Base-by-base conservation (phyloP, 2,797 vertebrate genomes). In the Halcyon smyrnensis region DNA sequence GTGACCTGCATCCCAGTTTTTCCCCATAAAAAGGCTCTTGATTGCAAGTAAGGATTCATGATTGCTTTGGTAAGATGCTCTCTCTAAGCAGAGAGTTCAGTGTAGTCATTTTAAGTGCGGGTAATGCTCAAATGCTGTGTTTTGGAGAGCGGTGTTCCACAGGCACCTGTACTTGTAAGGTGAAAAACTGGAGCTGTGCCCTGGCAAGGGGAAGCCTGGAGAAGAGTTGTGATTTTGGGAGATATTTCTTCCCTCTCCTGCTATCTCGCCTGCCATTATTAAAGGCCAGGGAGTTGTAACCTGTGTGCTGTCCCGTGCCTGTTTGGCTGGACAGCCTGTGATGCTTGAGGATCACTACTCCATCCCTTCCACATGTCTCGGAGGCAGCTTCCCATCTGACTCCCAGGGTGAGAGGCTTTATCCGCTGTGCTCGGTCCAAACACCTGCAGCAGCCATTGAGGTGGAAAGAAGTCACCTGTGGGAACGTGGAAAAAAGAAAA, bases 301-400 rank as follows among this genome's bases (percentile, higher is more conserved):
- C 60, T n/a, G 19, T 48, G 34, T 0, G 4, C n/a, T 56, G n/a
- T 36, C 46, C 51, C 0, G 0, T 0, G 9, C 41, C 56, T 0
- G 0, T 64, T 75, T 41, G 69, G 20, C 68, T 62, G 6, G n/a
- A 34, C 60, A 76, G 46, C 14, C 41, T 62, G 19, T 37, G 68
- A 68, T 4, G 11, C 64, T 54, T 74, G 28, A 87, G 78, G 50
- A 36, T 43, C 0, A 0, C 37, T 56, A 39, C 28, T 89, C 82
- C 9, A 3, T 23, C 50, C 11, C 50, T 56, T 84, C 79, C 23
- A 17, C 18, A 2, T 0, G 0, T 30, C 37, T 64, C 14, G 36
- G 50, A 84, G 63, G 36, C 46, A 46, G 50, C 50, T 81, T 53
- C 7, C 14, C 25, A 6, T 56, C 13, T 0, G 1, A 15, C 54